phyloP scores from a whole-genome alignment of 92 coral and sea anemone species.

The Palythoa heliodiscus region DNA sequence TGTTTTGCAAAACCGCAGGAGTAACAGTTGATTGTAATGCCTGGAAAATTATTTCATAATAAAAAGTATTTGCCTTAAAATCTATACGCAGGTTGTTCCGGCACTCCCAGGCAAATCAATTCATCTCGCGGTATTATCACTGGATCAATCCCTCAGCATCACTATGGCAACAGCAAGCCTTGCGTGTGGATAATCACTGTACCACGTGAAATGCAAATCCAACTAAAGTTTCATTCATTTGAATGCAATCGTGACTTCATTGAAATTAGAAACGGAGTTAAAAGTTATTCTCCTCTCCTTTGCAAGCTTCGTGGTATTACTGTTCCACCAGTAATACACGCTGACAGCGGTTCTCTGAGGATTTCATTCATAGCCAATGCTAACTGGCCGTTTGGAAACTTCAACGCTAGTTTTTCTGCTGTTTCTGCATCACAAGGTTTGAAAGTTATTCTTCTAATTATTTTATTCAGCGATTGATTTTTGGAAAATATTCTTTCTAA shows the following conservation, averaged over 20 bases:
- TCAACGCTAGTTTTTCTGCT: slow-evolving; percentile 15
- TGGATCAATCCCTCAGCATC: slow-evolving; percentile 13
- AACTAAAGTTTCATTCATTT: background rate
- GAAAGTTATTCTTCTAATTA: background rate
- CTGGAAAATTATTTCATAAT: too few relatives aligned
- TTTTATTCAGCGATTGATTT: too few relatives aligned
- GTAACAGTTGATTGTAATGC: too few relatives aligned
- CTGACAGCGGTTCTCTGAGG: slow-evolving; percentile 9
- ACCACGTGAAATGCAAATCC: slow-evolving; percentile 6
- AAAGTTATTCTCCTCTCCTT: slow-evolving; percentile 10
- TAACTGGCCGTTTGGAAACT: slow-evolving; percentile 21
- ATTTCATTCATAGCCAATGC: slow-evolving; percentile 15
- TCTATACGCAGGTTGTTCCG: slow-evolving; percentile 9
- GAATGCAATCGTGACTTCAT: slow-evolving; percentile 25
- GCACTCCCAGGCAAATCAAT: background rate
- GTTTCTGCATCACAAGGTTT: background rate
- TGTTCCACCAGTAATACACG: background rate
- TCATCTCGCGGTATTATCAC: slow-evolving; percentile 1
- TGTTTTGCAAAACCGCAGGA: too few relatives aligned
- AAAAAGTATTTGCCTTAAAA: too few relatives aligned
- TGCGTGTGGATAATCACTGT: slow-evolving; percentile 23
- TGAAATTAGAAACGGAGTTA: background rate
- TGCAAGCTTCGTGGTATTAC: background rate
- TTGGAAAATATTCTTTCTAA: too few relatives aligned
- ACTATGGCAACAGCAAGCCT: slow-evolving; percentile 24